Evolutionary conservation across 1,140 invertebrate genomes (phyloP).

Genomic region (Trissolcus basalis): DNA sequence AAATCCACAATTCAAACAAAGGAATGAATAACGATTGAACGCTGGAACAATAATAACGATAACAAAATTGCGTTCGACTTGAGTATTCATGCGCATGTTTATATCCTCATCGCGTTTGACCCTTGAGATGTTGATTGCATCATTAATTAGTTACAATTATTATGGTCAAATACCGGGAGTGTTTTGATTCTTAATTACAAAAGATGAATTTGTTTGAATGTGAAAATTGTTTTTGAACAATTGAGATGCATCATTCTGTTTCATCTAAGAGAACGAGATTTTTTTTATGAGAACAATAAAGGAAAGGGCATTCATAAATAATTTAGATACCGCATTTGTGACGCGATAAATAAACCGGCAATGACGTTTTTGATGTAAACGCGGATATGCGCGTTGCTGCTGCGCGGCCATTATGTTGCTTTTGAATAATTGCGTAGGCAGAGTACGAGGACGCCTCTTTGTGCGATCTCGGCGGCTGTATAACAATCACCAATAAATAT

Average conservation of each 20-base stretch:
- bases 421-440: slow-evolving; percentile 59
- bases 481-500: slow-evolving; percentile 57
- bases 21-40: slow-evolving; percentile 53
- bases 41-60: slow-evolving; percentile 20
- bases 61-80: slow-evolving; percentile 47
- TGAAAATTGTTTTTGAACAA: neutral
- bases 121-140: slow-evolving; percentile 51
- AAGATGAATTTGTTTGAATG: neutral
- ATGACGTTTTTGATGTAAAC: slow-evolving; percentile 39
- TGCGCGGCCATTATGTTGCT: slow-evolving; percentile 52
- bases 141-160: slow-evolving; percentile 51
- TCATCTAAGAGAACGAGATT: no score
- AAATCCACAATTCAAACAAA: neutral
- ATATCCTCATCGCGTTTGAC: slow-evolving; percentile 43
- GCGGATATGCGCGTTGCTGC: slow-evolving; percentile 49
- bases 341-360: slow-evolving; percentile 19
- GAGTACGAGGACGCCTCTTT: slow-evolving; percentile 58
- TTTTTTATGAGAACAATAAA: neutral
- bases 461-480: slow-evolving; percentile 48
- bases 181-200: no score
- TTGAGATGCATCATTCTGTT: neutral
- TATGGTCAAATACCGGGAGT: slow-evolving; percentile 25
- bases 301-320: neutral
- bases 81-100: slow-evolving; percentile 42
- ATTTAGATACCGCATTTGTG: slow-evolving; percentile 3